These are phyloP conservation scores for Sinella curviseta DNA, from an alignment of 1,140 invertebrate genomes.

Conservation along the genomic window DNA sequence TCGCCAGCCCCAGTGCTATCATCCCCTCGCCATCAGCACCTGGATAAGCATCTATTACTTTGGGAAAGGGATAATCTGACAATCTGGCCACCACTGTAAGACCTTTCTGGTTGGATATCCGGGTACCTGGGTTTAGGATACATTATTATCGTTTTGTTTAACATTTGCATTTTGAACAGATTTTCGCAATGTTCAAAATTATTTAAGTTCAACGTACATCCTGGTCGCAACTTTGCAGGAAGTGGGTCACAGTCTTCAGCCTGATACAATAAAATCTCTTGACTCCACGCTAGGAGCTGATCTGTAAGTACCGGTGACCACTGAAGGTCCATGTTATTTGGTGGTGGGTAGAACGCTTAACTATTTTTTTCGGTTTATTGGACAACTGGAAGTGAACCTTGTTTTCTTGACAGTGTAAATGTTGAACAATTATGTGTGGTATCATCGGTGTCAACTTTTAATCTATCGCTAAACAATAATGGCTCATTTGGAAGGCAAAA, in stretches of 20 bases:
- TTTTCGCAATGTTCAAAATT: conserved; percentile 31
- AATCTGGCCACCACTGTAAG: conserved; percentile 69
- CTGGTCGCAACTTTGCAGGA: conserved; percentile 38
- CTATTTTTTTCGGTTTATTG: too few relatives aligned
- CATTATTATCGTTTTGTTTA: conserved; percentile 40
- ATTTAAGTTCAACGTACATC: conserved; percentile 44
- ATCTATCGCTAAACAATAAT: too few relatives aligned
- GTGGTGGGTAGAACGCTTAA: neutral
- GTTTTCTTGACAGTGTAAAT: too few relatives aligned
- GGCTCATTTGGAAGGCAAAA: too few relatives aligned
- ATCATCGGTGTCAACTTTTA: too few relatives aligned
- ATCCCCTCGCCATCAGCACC: conserved; percentile 70
- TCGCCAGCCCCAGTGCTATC: conserved; percentile 79
- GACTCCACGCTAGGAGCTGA: conserved; percentile 82
- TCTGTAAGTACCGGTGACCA: conserved; percentile 77
- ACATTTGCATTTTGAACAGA: conserved; percentile 33
- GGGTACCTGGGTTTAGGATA: conserved; percentile 61
- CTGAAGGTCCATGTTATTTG: conserved; percentile 64
- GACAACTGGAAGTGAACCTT: neutral
- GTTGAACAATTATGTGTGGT: too few relatives aligned
- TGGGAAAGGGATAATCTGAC: conserved; percentile 67
- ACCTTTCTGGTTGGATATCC: conserved; percentile 66
- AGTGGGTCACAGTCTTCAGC: conserved; percentile 56
- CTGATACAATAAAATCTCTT: conserved; percentile 81
- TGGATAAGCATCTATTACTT: conserved; percentile 78